Percentiles rank a stretch among this genome's conserved stretches.
These are phyloP conservation scores for Listrodromus nycthemerus DNA, from an alignment of 2,888 invertebrate genomes.

Conservation along the genomic window DNA sequence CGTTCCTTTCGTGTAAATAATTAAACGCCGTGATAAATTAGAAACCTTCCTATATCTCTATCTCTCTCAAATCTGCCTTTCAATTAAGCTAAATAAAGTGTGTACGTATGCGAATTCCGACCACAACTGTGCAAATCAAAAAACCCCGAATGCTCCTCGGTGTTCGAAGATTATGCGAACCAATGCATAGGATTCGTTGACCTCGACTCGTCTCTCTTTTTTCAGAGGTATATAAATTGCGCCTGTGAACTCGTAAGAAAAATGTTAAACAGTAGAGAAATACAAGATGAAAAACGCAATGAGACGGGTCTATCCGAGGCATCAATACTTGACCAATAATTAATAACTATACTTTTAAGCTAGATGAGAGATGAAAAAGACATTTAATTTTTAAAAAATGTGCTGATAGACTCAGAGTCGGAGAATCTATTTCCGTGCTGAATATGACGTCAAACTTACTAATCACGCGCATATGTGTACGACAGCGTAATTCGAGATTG, in stretches of 20 bases:
- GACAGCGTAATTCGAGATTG: constrained; percentile 41
- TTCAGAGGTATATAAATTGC: constrained; percentile 79
- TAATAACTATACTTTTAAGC: constrained; percentile 56
- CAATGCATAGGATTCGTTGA: constrained; percentile 58
- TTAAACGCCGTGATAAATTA: constrained; percentile 61
- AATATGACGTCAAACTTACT: constrained; percentile 67
- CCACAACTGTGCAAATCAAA: constrained; percentile 67
- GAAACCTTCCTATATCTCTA: constrained; percentile 45
- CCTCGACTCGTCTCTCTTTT: constrained; percentile 68
- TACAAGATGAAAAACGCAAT: constrained; percentile 28
- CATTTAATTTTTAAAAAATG: constrained; percentile 27
- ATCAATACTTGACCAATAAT: constrained; percentile 71
- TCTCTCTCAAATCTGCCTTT: constrained; percentile 63
- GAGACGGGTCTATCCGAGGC: constrained; percentile 59
- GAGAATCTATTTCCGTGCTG: constrained; percentile 65
- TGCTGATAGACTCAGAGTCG: constrained; percentile 40
- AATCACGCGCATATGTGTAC: constrained; percentile 69
- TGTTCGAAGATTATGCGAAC: constrained; percentile 48
- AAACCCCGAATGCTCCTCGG: constrained; percentile 18
- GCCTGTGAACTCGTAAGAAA: constrained; percentile 39
- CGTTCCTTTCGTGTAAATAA: constrained; percentile 69
- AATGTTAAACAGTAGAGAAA: constrained; percentile 34
- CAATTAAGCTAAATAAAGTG: constrained; percentile 57
- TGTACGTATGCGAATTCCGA: constrained; percentile 65
- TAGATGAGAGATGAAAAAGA: constrained; percentile 51